Evolutionary conservation across 2,797 vertebrate genomes (phyloP), one percentile per base, ranked within the genome.

Genomic region (Limosa lapponica): DNA sequence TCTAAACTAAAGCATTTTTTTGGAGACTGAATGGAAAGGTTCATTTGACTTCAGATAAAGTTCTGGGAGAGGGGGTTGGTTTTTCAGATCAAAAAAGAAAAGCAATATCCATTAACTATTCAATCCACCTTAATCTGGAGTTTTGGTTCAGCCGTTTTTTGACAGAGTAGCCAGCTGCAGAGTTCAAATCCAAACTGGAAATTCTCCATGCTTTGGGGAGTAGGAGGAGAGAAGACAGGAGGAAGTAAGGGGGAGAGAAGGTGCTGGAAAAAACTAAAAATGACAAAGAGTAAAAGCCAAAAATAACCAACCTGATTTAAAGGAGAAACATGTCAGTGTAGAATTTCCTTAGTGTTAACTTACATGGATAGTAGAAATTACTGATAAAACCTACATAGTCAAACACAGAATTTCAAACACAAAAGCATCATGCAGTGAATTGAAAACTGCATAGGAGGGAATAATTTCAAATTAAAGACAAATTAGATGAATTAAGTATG

Each of bases 1-100:
- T 83, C 39, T 69, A 93, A 96, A 64, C 70, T 72, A 86, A 94
- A 88, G 23, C 23, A 70, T 79, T 92, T 95, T 95, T 94, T 92
- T 90, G 12, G 55, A 92, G 28, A 41, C 73, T 44, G 58, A 89
- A 89, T 64, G 74, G 66, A 95, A 95, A 65, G 74, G 67, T 91
- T 96, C 64, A 36, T 92, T 95, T 89, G 54, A 93, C 65, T 96
- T 92, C 78, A 96, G 89, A 96, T 92, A 91, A 92, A 92, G 48
- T 94, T 73, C 20, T 61, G 43, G 61, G n/a, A 16, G 30, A 23
- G 3, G 28, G 28, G 5, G 1, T 2, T 91, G 22, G 48, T 39
- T 81, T 90, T 84, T 49, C 71, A 93, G 75, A 91, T 89, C 78
- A 94, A 93, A 93, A 94, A 81, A 83, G 37, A 81, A 91, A 91